These are phyloP conservation scores for Habrosyne pyritoides DNA, from an alignment of 2,888 invertebrate genomes.

Conservation along the genomic window DNA sequence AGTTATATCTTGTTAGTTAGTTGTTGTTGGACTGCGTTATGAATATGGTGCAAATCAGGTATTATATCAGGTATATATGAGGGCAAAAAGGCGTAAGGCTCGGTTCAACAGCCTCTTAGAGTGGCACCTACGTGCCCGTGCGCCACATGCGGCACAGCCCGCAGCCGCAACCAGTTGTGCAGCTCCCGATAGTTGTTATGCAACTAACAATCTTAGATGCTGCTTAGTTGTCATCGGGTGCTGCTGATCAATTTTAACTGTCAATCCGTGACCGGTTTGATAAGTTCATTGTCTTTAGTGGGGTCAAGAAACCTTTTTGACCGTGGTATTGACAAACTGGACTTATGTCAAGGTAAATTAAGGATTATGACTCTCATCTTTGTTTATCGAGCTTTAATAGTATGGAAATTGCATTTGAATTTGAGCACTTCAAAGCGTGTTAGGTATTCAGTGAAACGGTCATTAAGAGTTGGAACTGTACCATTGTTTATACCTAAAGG, in stretches of 20 bases:
- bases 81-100: background rate
- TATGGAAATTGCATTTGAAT: background rate
- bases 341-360: slow-evolving; percentile 40
- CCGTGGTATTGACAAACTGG: slow-evolving; percentile 35
- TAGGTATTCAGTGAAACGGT: too few species aligned
- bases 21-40: background rate
- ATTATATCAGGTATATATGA: slow-evolving; percentile 1
- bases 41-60: background rate
- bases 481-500: slow-evolving; percentile 19
- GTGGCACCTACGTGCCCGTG: background rate
- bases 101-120: background rate
- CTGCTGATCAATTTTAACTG: slow-evolving; percentile 33
- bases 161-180: slow-evolving; percentile 23
- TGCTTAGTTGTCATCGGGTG: background rate
- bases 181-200: slow-evolving; percentile 35
- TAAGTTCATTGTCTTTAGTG: slow-evolving; percentile 64
- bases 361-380: slow-evolving; percentile 45
- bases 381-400: slow-evolving; percentile 13
- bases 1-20: too few species aligned
- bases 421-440: background rate
- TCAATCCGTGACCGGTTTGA: slow-evolving; percentile 52
- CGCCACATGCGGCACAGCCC: slow-evolving; percentile 9
- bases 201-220: slow-evolving; percentile 28
- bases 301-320: slow-evolving; percentile 62
- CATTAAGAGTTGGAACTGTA: slow-evolving; percentile 9